Base-by-base conservation (phyloP, 1,140 invertebrate genomes). In the Heterodera carotae region DNA sequence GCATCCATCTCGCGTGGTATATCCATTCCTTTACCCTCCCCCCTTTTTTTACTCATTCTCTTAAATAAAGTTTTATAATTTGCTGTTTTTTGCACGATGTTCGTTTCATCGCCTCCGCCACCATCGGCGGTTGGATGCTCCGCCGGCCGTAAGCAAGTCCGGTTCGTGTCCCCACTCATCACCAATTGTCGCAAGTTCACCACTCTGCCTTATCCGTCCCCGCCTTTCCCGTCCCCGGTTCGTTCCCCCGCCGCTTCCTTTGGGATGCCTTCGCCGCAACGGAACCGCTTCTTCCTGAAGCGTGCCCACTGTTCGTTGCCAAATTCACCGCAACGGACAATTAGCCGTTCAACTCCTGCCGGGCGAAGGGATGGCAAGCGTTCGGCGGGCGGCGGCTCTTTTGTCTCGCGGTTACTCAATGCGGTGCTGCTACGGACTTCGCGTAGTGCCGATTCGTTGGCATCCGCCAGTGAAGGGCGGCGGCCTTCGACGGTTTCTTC, bases 161-260 rank as follows among this genome's bases (percentile, higher is more conserved):
- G 72, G 6, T 74, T 74, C 39, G 72, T 59, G 15, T 74, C 72
- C 18, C 72, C 72, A 12, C 29, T 74, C 4, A 31, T 74, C 64
- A 64, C 27, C 29, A 3, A 12, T 27, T 66, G 62, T 22, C 43
- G 64, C 25, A 34, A 64, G 22, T 33, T 62, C 29, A 34, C n/a
- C 2, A 29, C 70, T 31, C 18, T 62, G 27, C 72, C 36, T 8
- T 34, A 36, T 1, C 72, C 72, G n/a, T 31, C 72, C 0, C 72
- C 72, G 36, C 27, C 72, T 62, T 25, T 62, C 2, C 29, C 62
- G 62, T 29, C 33, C 62, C 27, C 59, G 7, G 36, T 56, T 18
- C 60, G n/a, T 60, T 31, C 70, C 36, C 34, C 70, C 36, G n/a
- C 31, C 15, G n/a, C n/a, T n/a, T n/a, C n/a, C n/a, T 27, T 22